Conservation (phyloP, 2,888 invertebrate genomes). For the Nasonovia ribisnigri region DNA sequence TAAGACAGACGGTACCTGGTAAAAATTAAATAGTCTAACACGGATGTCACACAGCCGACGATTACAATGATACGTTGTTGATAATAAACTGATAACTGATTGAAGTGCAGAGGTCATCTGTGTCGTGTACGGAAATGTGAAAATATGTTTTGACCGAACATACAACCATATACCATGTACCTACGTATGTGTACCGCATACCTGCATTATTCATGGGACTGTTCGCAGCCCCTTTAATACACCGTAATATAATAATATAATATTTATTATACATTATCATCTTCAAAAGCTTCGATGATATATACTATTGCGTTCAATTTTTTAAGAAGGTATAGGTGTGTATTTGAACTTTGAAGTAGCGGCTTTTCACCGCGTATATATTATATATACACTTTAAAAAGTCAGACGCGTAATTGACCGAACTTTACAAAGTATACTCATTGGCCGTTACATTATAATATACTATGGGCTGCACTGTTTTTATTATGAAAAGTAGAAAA, state of each 20-base stretch:
- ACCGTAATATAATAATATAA: not conserved
- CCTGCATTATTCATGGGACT: not conserved
- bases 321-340: not conserved
- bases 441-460: not conserved
- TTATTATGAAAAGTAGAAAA: conserved; percentile 4
- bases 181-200: not conserved
- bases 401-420: not conserved
- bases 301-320: not conserved
- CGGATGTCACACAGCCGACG: not conserved
- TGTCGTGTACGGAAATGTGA: not conserved
- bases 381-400: not conserved
- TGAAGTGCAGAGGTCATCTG: not conserved
- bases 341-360: not conserved
- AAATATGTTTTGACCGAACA: not conserved
- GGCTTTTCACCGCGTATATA: not conserved
- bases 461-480: not conserved
- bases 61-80: not conserved
- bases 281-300: not conserved
- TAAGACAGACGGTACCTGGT: no score
- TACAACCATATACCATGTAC: not conserved
- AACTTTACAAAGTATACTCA: conserved; percentile 1
- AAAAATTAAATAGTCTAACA: no score
- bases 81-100: not conserved
- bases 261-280: not conserved
- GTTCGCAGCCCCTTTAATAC: not conserved